A percentile compares a stretch with the other conserved stretches of the same genome.
These are phyloP conservation scores for Burhinus bistriatus DNA, from an alignment of 2,113 vertebrate species.

Conservation along the genomic window DNA sequence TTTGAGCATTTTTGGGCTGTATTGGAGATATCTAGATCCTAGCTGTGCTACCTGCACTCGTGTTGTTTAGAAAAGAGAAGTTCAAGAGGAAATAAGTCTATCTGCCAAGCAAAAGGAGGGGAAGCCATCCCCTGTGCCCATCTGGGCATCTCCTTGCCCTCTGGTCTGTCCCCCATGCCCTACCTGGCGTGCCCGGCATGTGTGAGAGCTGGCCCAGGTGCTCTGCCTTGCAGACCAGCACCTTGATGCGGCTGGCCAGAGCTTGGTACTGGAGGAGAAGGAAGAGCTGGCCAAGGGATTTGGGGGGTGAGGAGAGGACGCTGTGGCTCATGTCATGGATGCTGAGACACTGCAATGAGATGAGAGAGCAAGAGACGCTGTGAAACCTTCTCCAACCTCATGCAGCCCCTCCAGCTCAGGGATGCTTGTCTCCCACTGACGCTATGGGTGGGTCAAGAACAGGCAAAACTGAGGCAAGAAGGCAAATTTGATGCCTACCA, in stretches of 20 bases:
- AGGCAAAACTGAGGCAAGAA: neutral
- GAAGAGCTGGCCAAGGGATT: slow-evolving; percentile 75
- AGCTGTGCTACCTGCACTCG: fast-evolving
- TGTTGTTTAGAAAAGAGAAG: neutral
- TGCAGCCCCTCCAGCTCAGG: fast-evolving
- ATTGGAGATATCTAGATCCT: neutral
- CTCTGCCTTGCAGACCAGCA: slow-evolving; percentile 82
- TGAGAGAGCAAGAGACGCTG: fast-evolving
- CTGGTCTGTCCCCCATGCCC: neutral
- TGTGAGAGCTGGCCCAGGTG: slow-evolving; percentile 71
- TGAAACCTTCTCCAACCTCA: neutral
- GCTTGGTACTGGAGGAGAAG: slow-evolving; percentile 83
- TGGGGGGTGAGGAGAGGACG: neutral
- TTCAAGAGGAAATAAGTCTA: neutral
- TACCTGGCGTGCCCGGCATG: slow-evolving; percentile 78
- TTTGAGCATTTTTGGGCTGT: neutral
- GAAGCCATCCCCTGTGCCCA: neutral
- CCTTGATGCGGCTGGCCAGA: slow-evolving; percentile 76
- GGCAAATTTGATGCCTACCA: neutral
- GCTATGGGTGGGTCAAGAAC: neutral
- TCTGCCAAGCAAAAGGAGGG: neutral
- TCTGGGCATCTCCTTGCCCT: neutral
- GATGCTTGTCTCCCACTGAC: fast-evolving
- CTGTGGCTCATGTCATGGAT: slow-evolving; percentile 38
- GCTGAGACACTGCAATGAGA: slow-evolving; percentile 62